Conservation (phyloP, 2,113 vertebrate species). For the Ciconia stormi region DNA sequence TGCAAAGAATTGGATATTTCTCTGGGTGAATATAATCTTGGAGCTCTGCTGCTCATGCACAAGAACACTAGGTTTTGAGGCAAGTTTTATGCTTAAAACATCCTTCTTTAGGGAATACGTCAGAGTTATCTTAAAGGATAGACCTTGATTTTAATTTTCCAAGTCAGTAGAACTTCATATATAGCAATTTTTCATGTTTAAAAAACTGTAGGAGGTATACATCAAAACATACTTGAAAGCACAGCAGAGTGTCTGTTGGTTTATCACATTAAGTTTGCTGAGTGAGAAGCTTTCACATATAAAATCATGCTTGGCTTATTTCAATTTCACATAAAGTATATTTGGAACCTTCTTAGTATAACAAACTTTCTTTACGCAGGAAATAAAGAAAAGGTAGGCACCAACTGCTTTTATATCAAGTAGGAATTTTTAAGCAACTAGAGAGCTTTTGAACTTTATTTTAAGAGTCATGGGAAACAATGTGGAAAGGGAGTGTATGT, state of each 20-base stretch:
- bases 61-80: background rate
- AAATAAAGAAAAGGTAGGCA: background rate
- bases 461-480: conserved; percentile 15
- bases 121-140: background rate
- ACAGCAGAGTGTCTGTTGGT: background rate
- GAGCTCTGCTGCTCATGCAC: background rate
- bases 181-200: background rate
- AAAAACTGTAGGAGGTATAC: conserved; percentile 7
- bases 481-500: conserved; percentile 55
- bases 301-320: background rate
- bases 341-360: background rate
- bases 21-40: background rate
- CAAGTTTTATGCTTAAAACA: background rate
- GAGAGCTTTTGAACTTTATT: conserved; percentile 39
- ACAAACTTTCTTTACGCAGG: background rate
- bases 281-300: background rate
- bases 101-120: background rate
- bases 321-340: background rate
- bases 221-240: conserved; percentile 26
- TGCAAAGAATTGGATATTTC: background rate
- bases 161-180: background rate
- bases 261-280: background rate
- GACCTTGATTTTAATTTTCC: conserved; percentile 25
- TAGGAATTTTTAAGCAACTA: background rate
- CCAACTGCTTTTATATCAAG: background rate